Percentiles rank a stretch among this genome's conserved stretches.
Evolutionary conservation across 37 sponge, comb jelly and placozoan genomes (phyloP).

Genomic region (Agelas oroides): DNA sequence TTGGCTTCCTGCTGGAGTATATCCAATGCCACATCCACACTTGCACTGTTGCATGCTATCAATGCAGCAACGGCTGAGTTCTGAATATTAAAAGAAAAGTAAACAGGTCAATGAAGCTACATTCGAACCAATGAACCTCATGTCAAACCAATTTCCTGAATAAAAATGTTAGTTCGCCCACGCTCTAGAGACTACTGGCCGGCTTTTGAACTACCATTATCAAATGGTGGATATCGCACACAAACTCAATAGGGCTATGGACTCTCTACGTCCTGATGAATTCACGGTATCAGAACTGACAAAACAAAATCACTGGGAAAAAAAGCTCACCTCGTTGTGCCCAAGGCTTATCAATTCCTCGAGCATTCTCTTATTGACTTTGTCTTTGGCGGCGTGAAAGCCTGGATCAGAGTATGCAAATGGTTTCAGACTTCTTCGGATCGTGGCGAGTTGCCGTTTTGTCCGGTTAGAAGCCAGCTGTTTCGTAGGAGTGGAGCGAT

Average conservation of each 20-base stretch:
- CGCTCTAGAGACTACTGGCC: not conserved
- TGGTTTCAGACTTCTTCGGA: constrained; percentile 44
- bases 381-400: constrained; percentile 35
- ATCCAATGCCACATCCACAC: constrained; percentile 79
- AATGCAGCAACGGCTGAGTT: constrained; percentile 58
- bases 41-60: constrained; percentile 52
- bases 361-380: constrained; percentile 56
- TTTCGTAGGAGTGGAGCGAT: constrained; percentile 57
- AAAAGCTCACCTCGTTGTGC: constrained; percentile 56
- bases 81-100: constrained; percentile 25
- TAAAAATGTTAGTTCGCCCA: not conserved
- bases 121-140: not conserved
- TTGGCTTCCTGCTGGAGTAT: constrained; percentile 9
- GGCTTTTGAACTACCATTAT: no score
- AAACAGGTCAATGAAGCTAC: no score
- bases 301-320: no score
- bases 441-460: constrained; percentile 38
- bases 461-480: constrained; percentile 40
- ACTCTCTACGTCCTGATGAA: not conserved
- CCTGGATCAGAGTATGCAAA: constrained; percentile 59
- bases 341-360: constrained; percentile 58
- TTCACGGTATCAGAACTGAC: no score
- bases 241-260: no score
- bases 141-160: not conserved
- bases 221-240: no score